Evolutionary conservation across 2,113 vertebrate species (phyloP), one percentile per base, ranked within the genome.

Genomic region (Cinclus cinclus): DNA sequence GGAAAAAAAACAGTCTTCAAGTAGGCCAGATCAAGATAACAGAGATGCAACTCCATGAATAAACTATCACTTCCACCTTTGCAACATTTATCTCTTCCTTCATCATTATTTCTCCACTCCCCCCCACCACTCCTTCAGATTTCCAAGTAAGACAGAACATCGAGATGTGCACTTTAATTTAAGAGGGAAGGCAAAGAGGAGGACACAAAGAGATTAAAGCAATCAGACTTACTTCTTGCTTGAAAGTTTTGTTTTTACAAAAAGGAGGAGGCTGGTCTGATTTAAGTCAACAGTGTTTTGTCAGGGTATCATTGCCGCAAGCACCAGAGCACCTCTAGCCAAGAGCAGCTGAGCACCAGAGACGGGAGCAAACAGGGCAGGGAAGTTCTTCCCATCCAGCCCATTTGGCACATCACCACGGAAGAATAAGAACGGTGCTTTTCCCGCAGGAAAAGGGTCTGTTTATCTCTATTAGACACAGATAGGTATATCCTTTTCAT

Each of bases 31-130:
- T 94, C 90, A 92, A 96, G 95, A 96, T 97, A 96, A 94, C 31
- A 83, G 92, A 81, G 83, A 86, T 75, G 90, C 83, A 95, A 92
- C 8, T 0, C 93, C 90, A 83, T 78, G 94, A 96, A 96, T 97
- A 96, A 97, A 94, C 95, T 95, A 96, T 95, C 94, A 90, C 93
- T 96, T 97, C 95, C 86, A 95, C 93, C 92, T 96, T 97, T 96
- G 92, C 92, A 84, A 74, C 90, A 86, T 81, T 95, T 96, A 96
- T 97, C 93, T 95, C 75, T 91, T 80, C 75, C 82, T 83, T 92
- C 93, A 91, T 96, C 92, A 16, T 91, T 86, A 95, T 90, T 95
- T 97, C 91, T 96, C 91, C 92, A 92, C 95, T 86, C 87, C 68
- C 88, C 96, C 85, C 93, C 64, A 63, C 75, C 82, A 92, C 94